phyloP scores from a whole-genome alignment of 2,113 vertebrate genomes.

The Takifugu bimaculatus region DNA sequence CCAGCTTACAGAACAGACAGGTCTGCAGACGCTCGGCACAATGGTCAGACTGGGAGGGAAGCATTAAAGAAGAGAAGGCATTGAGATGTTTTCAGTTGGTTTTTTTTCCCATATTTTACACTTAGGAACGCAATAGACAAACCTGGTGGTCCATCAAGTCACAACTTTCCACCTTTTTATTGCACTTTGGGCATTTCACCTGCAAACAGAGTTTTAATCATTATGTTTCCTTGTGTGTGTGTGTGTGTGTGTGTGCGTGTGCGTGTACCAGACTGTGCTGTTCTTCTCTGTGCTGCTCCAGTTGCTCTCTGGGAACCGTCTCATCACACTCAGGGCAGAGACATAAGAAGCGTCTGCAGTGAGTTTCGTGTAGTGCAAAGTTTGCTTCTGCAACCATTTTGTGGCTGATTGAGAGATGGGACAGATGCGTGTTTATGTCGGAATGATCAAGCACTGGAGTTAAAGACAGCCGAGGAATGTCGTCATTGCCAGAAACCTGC shows the following conservation, averaged over 20 bases:
- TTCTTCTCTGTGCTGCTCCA: slow-evolving; percentile 64
- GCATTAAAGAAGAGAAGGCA: not conserved
- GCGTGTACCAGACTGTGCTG: slow-evolving; percentile 71
- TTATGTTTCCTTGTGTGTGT: slow-evolving; percentile 45
- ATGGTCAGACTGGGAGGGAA: slow-evolving; percentile 59
- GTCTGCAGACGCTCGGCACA: slow-evolving; percentile 52
- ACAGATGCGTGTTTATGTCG: no score
- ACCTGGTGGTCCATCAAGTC: slow-evolving; percentile 67
- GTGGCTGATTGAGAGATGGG: slow-evolving; percentile 60
- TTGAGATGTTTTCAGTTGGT: not conserved
- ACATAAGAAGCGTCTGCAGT: slow-evolving; percentile 77
- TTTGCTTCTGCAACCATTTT: slow-evolving; percentile 71
- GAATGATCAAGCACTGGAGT: no score
- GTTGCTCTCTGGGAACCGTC: slow-evolving; percentile 50
- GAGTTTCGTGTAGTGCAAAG: slow-evolving; percentile 75
- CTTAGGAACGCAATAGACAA: not conserved
- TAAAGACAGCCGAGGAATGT: no score
- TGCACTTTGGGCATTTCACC: slow-evolving; percentile 68
- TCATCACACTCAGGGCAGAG: slow-evolving; percentile 75
- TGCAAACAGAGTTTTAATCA: slow-evolving; percentile 21
- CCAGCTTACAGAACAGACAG: slow-evolving; percentile 77
- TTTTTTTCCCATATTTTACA: not conserved
- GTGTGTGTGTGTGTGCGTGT: slow-evolving; percentile 58
- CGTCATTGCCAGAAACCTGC: no score
- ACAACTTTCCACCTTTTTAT: slow-evolving; percentile 57